phyloP scores from a whole-genome alignment of 1,140 invertebrate species.

The Ooceraea biroi region DNA sequence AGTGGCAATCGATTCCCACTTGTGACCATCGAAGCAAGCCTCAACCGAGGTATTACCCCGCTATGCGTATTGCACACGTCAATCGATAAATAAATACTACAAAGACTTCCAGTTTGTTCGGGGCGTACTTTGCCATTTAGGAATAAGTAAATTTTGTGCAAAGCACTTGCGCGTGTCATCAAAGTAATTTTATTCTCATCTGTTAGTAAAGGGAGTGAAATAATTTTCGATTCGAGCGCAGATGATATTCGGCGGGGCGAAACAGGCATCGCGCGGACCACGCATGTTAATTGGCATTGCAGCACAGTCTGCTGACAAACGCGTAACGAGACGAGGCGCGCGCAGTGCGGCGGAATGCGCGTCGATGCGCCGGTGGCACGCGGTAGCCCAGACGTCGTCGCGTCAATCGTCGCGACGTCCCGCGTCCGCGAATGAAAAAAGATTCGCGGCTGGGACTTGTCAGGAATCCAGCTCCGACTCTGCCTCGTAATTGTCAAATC shows the following conservation, averaged over 20 bases:
- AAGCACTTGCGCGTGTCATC: not conserved
- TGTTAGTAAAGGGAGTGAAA: not conserved
- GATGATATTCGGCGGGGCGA: not conserved
- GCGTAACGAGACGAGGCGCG: constrained; percentile 39
- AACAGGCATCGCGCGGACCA: not conserved
- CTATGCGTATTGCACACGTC: not conserved
- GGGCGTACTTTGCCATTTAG: not conserved
- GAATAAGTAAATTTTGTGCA: not conserved
- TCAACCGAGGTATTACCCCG: constrained; percentile 2
- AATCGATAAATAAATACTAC: not conserved
- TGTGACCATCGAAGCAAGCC: constrained; percentile 22
- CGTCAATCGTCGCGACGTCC: constrained; percentile 34
- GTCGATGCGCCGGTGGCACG: constrained; percentile 41
- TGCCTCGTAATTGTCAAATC: too few relatives aligned
- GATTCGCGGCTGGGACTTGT: constrained; percentile 1
- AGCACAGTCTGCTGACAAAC: constrained; percentile 34
- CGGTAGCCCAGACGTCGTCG: constrained; percentile 16
- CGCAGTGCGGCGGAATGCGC: constrained; percentile 46
- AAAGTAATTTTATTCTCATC: not conserved
- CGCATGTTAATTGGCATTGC: constrained; percentile 48
- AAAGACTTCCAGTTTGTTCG: not conserved
- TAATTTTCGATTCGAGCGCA: not conserved
- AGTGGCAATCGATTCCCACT: constrained; percentile 15
- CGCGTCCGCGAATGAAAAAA: not conserved
- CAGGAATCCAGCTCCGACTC: not conserved